phyloP scores from a whole-genome alignment of 1,140 invertebrate species.

The Zaprionus inermis region DNA sequence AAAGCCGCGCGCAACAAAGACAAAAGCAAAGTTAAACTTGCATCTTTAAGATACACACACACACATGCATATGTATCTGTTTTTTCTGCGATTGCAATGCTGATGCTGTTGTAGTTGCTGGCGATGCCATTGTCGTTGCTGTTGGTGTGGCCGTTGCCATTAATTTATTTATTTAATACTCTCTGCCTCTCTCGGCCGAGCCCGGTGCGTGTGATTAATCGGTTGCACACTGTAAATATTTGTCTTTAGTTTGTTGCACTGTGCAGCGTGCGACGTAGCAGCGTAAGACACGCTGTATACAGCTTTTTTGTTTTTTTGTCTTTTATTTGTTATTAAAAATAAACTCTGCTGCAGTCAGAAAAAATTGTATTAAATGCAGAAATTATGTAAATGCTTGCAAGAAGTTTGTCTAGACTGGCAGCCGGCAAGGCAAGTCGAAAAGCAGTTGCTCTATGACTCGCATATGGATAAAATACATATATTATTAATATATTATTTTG shows the following conservation, averaged over 20 bases:
- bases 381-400: slow-evolving; percentile 4
- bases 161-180: slow-evolving; percentile 82
- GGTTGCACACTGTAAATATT: slow-evolving; percentile 79
- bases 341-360: slow-evolving; percentile 2
- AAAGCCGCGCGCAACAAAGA: slow-evolving; percentile 69
- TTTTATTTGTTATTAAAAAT: slow-evolving; percentile 17
- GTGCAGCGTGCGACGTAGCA: background rate
- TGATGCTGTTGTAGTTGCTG: slow-evolving; percentile 38
- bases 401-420: background rate
- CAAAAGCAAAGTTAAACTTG: slow-evolving; percentile 77
- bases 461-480: background rate
- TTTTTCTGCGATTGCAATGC: slow-evolving; percentile 31
- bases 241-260: slow-evolving; percentile 81
- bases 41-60: slow-evolving; percentile 70
- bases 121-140: slow-evolving; percentile 35
- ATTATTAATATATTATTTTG: background rate
- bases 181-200: slow-evolving; percentile 33
- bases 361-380: slow-evolving; percentile 8
- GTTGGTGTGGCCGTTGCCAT: slow-evolving; percentile 54
- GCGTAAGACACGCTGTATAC: background rate
- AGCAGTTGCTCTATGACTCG: background rate
- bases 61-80: slow-evolving; percentile 36
- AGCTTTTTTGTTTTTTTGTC: background rate
- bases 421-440: no score
- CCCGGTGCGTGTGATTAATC: slow-evolving; percentile 72